Percentiles rank a stretch among this genome's conserved stretches.
Conservation (phyloP, 2,113 vertebrate genomes). For the Bos indicus region DNA sequence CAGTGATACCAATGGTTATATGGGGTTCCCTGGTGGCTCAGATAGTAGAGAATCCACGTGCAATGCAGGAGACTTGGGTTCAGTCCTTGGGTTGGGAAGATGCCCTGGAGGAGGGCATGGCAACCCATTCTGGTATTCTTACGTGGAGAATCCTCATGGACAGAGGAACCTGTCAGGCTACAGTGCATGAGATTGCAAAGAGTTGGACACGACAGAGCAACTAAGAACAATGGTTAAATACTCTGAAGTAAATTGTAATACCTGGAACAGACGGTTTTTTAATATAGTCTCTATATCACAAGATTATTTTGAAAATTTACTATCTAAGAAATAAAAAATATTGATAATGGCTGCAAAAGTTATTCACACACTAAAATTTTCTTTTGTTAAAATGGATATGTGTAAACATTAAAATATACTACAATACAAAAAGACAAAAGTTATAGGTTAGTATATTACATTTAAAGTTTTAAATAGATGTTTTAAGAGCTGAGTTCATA, state of each 20-base stretch:
- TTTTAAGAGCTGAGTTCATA: not conserved
- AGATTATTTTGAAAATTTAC: not conserved
- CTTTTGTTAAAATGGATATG: not conserved
- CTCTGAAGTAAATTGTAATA: not conserved
- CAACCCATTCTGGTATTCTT: not conserved
- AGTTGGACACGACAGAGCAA: accelerated
- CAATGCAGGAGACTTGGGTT: not conserved
- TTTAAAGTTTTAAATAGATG: not conserved
- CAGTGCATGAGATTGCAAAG: not conserved
- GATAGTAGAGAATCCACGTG: not conserved
- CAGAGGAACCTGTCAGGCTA: not conserved
- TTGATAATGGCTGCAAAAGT: not conserved
- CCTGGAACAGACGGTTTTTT: not conserved
- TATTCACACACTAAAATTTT: not conserved
- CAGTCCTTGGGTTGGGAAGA: not conserved
- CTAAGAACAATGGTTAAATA: not conserved
- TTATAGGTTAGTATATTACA: not conserved
- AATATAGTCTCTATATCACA: not conserved
- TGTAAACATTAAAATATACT: not conserved
- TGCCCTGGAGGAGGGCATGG: not conserved
- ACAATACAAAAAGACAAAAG: not conserved
- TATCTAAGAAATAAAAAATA: not conserved
- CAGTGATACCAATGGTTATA: not conserved
- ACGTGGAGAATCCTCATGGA: not conserved
- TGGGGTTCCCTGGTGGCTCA: not conserved